Evolutionary conservation across 2,888 invertebrate genomes (phyloP), one percentile per base, ranked within the genome.

Genomic region (Petrolisthes cinctipes): DNA sequence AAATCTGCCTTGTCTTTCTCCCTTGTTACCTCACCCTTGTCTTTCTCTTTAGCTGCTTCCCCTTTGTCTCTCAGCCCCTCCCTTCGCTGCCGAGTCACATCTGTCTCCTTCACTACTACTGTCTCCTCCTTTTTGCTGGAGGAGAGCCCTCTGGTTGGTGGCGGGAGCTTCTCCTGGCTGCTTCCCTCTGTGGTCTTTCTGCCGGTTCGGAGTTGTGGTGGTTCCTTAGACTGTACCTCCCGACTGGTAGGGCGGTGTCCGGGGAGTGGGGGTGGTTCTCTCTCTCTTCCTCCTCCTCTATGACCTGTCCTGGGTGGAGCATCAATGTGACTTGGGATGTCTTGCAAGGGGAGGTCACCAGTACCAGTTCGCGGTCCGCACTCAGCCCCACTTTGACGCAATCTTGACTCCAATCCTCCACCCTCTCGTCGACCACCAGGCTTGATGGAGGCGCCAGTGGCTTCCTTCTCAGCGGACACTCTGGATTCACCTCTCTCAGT

Each of bases 401-500:
- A 79, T 85, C 88, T 75, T 54, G 84, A 54, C 88, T 85, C 88
- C 85, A 85, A 37, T 85, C 85, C 82, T 71, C 85, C 85, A 82
- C 71, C 23, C 75, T 75, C 88, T 81, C 86, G 80, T 85, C 85
- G 61, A 80, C 23, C 37, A 20, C 82, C 20, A 71, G 82, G 54
- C 61, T 82, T 82, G 76, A 82, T 4, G 75, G 37, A 57, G 73
- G 14, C 53, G 56, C 78, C 51, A 57, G 51, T 17, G 82, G 78
- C 89, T 79, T 85, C 79, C 57, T 75, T 82, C 85, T 89, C 89
- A 23, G 73, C 37, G 89, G 89, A 61, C 84, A 87, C 83, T 89
- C 89, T 57, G 90, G 90, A 85, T 90, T 90, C 89, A 88, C 89
- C 82, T 89, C 90, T 89, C 82, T 95, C 94, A 96, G 93, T 93